These are phyloP conservation scores for Steatocranus sp. DNA, from an alignment of 2,797 vertebrate species.

Conservation along the genomic window DNA sequence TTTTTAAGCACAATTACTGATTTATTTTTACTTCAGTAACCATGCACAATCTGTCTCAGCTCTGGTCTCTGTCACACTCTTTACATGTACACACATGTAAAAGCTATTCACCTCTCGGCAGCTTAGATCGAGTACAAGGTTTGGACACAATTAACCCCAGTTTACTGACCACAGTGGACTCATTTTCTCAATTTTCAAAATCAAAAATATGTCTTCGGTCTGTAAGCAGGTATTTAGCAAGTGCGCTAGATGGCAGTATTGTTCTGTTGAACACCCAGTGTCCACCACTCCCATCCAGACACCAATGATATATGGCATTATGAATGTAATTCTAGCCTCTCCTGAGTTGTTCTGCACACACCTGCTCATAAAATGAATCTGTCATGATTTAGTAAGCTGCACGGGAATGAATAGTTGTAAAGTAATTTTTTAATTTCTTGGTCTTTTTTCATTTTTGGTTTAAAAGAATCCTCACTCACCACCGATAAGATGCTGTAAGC, in stretches of 20 bases:
- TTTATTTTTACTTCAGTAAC: neutral
- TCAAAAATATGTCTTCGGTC: neutral
- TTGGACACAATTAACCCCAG: neutral
- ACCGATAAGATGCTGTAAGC: neutral
- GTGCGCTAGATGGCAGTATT: constrained; percentile 70
- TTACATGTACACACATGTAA: neutral
- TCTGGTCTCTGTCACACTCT: neutral
- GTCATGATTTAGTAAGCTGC: neutral
- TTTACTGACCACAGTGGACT: neutral
- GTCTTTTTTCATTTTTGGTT: neutral
- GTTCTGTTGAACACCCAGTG: constrained; percentile 15
- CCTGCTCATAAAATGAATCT: constrained; percentile 11
- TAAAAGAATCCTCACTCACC: constrained; percentile 5
- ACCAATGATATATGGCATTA: constrained; percentile 29
- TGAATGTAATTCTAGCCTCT: constrained; percentile 9
- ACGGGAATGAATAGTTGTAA: neutral
- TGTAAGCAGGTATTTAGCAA: neutral
- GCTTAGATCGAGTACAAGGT: neutral
- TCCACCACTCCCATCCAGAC: constrained; percentile 31
- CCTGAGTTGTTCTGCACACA: constrained; percentile 2
- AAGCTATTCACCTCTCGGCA: neutral
- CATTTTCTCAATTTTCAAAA: neutral
- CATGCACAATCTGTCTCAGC: neutral
- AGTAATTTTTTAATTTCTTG: neutral
- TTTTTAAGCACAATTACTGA: neutral